phyloP scores from a whole-genome alignment of 1,140 invertebrate species.

The Leptinotarsa lineolata region DNA sequence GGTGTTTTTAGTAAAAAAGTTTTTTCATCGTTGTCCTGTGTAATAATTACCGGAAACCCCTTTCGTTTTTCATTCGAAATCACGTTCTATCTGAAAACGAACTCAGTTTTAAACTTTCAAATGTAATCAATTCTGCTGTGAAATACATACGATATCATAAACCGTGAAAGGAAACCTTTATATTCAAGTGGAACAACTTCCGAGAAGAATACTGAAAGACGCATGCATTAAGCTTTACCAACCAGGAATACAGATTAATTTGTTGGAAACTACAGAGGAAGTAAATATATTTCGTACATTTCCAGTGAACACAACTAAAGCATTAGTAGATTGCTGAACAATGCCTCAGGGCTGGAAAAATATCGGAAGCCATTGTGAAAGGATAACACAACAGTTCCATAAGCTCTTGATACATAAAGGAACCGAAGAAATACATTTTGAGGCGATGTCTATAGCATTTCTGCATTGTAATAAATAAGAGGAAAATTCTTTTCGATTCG shows the following conservation, averaged over 20 bases:
- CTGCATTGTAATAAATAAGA: background rate
- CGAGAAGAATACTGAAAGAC: background rate
- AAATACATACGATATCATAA: too few species aligned
- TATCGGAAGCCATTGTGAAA: constrained; percentile 9
- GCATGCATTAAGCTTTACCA: background rate
- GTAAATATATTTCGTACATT: constrained; percentile 17
- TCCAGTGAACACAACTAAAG: constrained; percentile 20
- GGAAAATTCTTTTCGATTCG: background rate
- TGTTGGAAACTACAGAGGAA: background rate
- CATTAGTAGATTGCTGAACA: constrained; percentile 24
- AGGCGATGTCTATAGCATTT: background rate
- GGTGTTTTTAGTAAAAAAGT: too few species aligned
- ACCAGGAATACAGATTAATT: constrained; percentile 12
- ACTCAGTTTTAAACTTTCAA: too few species aligned
- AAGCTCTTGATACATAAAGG: background rate
- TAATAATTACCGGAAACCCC: too few species aligned
- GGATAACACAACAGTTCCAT: constrained; percentile 17
- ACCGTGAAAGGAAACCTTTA: background rate
- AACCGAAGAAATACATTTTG: background rate
- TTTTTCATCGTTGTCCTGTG: too few species aligned
- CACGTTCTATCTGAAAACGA: too few species aligned
- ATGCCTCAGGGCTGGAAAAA: constrained; percentile 10
- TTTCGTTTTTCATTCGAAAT: too few species aligned
- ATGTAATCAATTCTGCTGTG: too few species aligned
- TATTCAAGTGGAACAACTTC: background rate